Evolutionary conservation across 2,113 vertebrate species (phyloP).

Genomic region (Pycnonotus jocosus): DNA sequence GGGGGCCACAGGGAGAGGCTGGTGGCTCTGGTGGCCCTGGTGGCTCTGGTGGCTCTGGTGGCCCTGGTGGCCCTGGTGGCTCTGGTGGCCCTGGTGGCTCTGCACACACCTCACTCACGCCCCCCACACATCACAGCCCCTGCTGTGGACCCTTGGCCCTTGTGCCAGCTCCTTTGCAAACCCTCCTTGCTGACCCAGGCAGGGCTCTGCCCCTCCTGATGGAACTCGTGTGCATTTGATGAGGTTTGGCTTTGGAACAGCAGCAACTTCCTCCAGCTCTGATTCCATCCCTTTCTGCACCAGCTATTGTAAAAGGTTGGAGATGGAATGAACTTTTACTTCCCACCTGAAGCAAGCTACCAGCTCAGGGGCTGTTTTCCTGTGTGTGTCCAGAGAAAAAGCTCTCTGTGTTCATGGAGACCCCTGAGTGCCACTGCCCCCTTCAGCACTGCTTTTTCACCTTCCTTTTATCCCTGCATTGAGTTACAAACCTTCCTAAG

Average conservation of each 20-base stretch:
- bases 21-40: not conserved
- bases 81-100: not conserved
- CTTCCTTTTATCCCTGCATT: not conserved
- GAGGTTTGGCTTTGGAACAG: not conserved
- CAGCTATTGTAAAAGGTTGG: not conserved
- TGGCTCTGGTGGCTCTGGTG: not conserved
- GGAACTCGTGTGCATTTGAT: not conserved
- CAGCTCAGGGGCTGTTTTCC: not conserved
- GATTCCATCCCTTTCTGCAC: not conserved
- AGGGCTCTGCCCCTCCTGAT: not conserved
- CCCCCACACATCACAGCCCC: rapidly evolving
- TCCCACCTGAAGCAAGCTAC: not conserved
- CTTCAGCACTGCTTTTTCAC: rapidly evolving
- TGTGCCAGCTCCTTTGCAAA: not conserved
- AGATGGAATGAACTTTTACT: not conserved
- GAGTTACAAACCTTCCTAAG: not conserved
- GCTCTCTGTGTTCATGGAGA: not conserved
- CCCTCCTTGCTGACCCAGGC: not conserved
- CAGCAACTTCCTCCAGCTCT: not conserved
- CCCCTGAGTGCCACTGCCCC: not conserved
- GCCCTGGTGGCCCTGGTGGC: not conserved
- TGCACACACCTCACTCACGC: not conserved
- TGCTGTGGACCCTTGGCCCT: not conserved
- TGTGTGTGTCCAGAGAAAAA: not conserved
- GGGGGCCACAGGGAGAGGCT: not conserved